phyloP scores from a whole-genome alignment of 1,140 invertebrate genomes.

The Heliothis subflexa region DNA sequence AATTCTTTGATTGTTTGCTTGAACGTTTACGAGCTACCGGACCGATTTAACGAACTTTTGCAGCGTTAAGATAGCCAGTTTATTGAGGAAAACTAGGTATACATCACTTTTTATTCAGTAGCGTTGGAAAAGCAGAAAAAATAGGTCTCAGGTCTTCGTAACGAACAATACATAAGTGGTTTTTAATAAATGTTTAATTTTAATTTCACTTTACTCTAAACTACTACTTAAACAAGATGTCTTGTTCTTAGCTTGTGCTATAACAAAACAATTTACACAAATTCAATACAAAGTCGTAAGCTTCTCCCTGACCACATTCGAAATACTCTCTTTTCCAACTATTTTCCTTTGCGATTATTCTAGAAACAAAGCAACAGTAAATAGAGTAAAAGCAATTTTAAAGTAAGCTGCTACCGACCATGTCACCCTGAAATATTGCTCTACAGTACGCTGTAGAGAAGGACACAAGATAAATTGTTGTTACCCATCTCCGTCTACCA shows the following conservation, averaged over 20 bases:
- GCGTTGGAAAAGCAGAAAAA: too few relatives aligned
- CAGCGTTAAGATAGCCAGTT: too few relatives aligned
- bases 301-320: neutral
- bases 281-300: slow-evolving; percentile 3
- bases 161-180: too few relatives aligned
- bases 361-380: slow-evolving; percentile 2
- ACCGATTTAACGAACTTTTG: too few relatives aligned
- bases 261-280: slow-evolving; percentile 18
- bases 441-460: slow-evolving; percentile 54
- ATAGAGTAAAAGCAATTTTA: slow-evolving; percentile 55
- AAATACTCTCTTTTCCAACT: neutral
- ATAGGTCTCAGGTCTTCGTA: too few relatives aligned
- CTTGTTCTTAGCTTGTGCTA: neutral
- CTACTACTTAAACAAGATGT: neutral
- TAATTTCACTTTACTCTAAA: neutral
- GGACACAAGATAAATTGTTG: slow-evolving; percentile 60
- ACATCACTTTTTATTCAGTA: too few relatives aligned
- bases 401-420: slow-evolving; percentile 39
- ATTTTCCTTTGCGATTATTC: slow-evolving; percentile 31
- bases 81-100: too few relatives aligned
- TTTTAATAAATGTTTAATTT: too few relatives aligned
- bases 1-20: too few relatives aligned
- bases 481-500: slow-evolving; percentile 44
- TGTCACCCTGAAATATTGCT: slow-evolving; percentile 56
- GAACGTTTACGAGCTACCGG: too few relatives aligned